Evolutionary conservation across 2,113 vertebrate genomes (phyloP), one percentile per base, ranked within the genome.

Genomic region (Malaclemys terrapin): DNA sequence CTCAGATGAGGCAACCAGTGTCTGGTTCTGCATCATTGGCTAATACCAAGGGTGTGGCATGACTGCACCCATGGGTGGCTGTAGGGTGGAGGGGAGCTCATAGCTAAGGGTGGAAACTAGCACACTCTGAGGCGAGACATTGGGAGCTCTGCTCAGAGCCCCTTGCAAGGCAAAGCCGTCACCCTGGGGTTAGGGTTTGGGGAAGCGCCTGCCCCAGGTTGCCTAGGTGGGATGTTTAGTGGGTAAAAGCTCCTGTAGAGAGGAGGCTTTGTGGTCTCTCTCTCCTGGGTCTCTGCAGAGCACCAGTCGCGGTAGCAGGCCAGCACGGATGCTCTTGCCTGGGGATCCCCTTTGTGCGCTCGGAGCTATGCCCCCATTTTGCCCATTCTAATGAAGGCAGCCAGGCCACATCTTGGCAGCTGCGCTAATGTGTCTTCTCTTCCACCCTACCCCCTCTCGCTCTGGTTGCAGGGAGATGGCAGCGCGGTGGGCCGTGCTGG

Each of bases 361-460:
- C 1, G 3, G 31, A 19, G 35, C 65, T n/a, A 6, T 13, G 17
- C 62, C 12, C 12, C 4, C 35, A 3, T 16, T 7, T 31, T 17
- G 31, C 31, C 62, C 31, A 17, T 69, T 35, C 65, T n/a, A 17
- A 69, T 31, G 6, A 35, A 17, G 6, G 35, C n/a, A 10, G 69
- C 8, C 8, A 10, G 10, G n/a, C 14, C 11, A 4, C 31, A 9
- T 4, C 56, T 1, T 0, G 4, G 0, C 84, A 83, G 87, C 72
- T 50, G 29, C 2, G 13, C 9, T 59, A 62, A 31, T 45, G 31
- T 13, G 13, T 76, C 5, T 38, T 25, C 29, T 22, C 25, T 13
- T n/a, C 0, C 1, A 5, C 80, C 0, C 42, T 5, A 42, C 42
- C 5, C 42, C 0, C 2, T 22, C 38, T 42, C 1, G 6, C 65